Base-by-base conservation (phyloP, 2,113 vertebrate species). In the Channa argus region DNA sequence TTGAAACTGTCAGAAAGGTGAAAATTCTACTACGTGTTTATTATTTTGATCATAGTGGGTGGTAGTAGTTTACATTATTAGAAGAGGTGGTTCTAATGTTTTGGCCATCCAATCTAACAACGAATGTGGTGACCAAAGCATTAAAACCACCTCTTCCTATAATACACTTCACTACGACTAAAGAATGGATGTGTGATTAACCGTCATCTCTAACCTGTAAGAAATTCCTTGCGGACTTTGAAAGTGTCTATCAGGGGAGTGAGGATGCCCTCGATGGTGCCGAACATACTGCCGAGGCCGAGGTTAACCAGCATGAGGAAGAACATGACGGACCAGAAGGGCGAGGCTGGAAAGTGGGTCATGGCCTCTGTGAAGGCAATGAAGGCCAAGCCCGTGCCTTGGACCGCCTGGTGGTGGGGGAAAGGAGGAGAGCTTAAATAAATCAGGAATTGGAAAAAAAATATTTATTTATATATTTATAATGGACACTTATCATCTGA, bases 251-350 rank as follows among this genome's bases (percentile, higher is more conserved):
- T 96, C 39, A 98, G 88, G 2, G 97, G 97, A 0, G 97, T 98
- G 76, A 97, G 96, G 80, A 99, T 99, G 10, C 98, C 97, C 94
- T 99, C 97, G 45, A 98, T 98, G 71, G 96, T 98, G 76, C 98
- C 97, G 79, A 99, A 99, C 98, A 99, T 99, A 90, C 97, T 99
- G 77, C 98, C 97, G 38, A 99, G 96, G 12, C 98, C 98, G 45
- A 99, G 78, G 86, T 99, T 99, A 13, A 99, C 92, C 84, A 99
- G 80, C 98, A 99, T 99, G 72, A 99, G 96, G 88, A 99, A 99
- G 89, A 99, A 99, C 96, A 99, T 97, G 72, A 99, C 97, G 2
- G 97, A 99, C 98, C 98, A 99, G 94, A 99, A 99, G 2, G 98
- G 97, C 14, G 98, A 96, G 7, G 96, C 97, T 3, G 98, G 98